Conservation (phyloP, 2,888 invertebrate species). For the Cyclophora punctaria region DNA sequence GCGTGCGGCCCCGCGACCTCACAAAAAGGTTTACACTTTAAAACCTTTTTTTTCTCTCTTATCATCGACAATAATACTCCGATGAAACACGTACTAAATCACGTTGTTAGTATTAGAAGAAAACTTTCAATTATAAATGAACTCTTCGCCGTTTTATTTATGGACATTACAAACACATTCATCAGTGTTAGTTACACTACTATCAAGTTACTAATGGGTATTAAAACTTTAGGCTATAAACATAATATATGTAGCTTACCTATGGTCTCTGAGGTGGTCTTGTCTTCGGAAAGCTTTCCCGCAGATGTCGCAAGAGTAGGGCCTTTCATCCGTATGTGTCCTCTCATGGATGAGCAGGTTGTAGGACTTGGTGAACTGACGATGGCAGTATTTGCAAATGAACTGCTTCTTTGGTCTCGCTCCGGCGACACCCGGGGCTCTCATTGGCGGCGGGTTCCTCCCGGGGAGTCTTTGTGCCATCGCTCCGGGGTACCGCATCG, state of each 20-base stretch:
- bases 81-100: conserved; percentile 59
- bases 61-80: conserved; percentile 57
- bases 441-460: conserved; percentile 70
- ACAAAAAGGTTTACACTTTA: conserved; percentile 72
- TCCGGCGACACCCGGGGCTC: conserved; percentile 74
- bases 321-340: conserved; percentile 97
- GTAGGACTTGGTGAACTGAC: conserved; percentile 98
- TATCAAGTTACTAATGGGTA: conserved; percentile 20
- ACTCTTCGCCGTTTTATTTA: conserved; percentile 27
- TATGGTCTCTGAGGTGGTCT: conserved; percentile 93
- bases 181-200: conserved; percentile 21
- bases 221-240: conserved; percentile 17
- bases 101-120: conserved; percentile 55
- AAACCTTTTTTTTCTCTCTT: conserved; percentile 57
- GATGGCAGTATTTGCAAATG: conserved; percentile 97
- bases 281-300: conserved; percentile 96
- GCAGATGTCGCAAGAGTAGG: conserved; percentile 97
- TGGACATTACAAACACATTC: conserved; percentile 16
- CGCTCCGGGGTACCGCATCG: conserved; percentile 63
- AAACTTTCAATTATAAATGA: conserved; percentile 51
- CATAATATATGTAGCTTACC: conserved; percentile 65
- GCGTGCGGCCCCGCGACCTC: conserved; percentile 72
- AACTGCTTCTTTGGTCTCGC: conserved; percentile 87
- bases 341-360: conserved; percentile 97
- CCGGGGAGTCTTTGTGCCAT: conserved; percentile 70